These are phyloP conservation scores for Knipowitschia caucasica DNA, from an alignment of 2,797 vertebrate species.

Conservation along the genomic window DNA sequence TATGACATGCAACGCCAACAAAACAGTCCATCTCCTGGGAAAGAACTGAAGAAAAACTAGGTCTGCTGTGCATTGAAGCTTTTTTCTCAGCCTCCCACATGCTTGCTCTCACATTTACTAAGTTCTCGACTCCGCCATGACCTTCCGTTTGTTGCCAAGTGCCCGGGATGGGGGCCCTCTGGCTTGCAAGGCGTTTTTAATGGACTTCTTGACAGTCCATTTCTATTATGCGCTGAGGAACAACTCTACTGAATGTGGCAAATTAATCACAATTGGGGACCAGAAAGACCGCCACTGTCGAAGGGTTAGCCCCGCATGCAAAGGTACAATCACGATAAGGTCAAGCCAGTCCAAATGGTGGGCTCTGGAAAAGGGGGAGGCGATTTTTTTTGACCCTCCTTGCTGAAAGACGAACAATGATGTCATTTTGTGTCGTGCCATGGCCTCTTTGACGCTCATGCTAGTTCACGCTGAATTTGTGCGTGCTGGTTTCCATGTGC, in stretches of 20 bases:
- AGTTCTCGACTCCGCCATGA: slow-evolving; percentile 61
- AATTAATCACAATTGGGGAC: slow-evolving; percentile 89
- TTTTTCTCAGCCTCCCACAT: slow-evolving; percentile 22
- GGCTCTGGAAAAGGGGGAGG: slow-evolving; percentile 36
- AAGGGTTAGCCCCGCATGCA: slow-evolving; percentile 68
- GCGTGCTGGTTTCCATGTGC: slow-evolving; percentile 35
- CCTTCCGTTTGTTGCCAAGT: slow-evolving; percentile 65
- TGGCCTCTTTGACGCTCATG: slow-evolving; percentile 58
- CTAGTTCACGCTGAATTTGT: slow-evolving; percentile 76
- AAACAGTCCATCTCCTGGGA: slow-evolving; percentile 47
- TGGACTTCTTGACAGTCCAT: slow-evolving; percentile 85
- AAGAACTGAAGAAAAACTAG: slow-evolving; percentile 14
- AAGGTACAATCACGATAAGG: slow-evolving; percentile 77
- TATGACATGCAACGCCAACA: slow-evolving; percentile 38
- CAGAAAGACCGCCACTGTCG: slow-evolving; percentile 78
- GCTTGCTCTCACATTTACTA: slow-evolving; percentile 39
- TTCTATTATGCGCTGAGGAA: slow-evolving; percentile 80
- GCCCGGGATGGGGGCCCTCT: slow-evolving; percentile 61
- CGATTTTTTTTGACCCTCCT: slow-evolving; percentile 76
- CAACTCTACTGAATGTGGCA: slow-evolving; percentile 81
- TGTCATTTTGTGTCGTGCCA: slow-evolving; percentile 71
- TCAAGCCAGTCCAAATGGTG: slow-evolving; percentile 68
- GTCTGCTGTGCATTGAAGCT: background rate
- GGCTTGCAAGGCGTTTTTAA: slow-evolving; percentile 81
- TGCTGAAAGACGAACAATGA: slow-evolving; percentile 80